Evolutionary conservation across 1,140 invertebrate genomes (phyloP).

Genomic region (Apocrypta bakeri): DNA sequence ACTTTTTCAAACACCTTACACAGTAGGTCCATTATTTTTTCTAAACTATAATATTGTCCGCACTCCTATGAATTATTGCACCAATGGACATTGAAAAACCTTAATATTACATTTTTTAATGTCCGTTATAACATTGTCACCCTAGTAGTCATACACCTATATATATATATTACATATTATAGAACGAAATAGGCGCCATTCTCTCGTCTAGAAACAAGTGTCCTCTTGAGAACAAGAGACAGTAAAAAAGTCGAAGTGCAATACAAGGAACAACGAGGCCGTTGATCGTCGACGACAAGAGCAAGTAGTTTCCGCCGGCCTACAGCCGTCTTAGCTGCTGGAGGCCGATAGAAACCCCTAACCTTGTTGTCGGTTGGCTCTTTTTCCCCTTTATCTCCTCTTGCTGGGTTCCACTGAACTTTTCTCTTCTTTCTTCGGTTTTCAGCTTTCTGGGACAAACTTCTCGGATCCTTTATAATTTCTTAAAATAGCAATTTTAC

Average conservation of each 20-base stretch:
- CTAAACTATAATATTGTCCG: too few species aligned
- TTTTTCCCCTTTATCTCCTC: constrained; percentile 23
- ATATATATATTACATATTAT: neutral
- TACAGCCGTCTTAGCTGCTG: constrained; percentile 86
- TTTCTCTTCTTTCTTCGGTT: constrained; percentile 1
- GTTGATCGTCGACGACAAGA: constrained; percentile 71
- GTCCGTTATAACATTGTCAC: too few species aligned
- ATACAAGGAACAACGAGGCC: constrained; percentile 48
- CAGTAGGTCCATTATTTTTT: too few species aligned
- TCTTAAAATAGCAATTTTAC: too few species aligned
- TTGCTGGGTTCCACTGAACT: neutral
- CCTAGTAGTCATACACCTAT: neutral
- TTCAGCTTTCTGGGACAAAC: too few species aligned
- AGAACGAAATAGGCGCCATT: neutral
- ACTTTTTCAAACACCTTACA: too few species aligned
- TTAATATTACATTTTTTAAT: too few species aligned
- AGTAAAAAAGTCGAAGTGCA: constrained; percentile 14
- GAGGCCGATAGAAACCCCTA: constrained; percentile 95
- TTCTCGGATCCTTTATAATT: too few species aligned
- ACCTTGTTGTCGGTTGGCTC: constrained; percentile 63
- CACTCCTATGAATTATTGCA: too few species aligned
- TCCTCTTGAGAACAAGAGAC: neutral
- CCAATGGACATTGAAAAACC: too few species aligned
- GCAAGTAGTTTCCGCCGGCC: constrained; percentile 95
- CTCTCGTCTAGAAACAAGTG: constrained; percentile 14